phyloP scores from a whole-genome alignment of 23 tunicate genomes.

The Pegea sp. region DNA sequence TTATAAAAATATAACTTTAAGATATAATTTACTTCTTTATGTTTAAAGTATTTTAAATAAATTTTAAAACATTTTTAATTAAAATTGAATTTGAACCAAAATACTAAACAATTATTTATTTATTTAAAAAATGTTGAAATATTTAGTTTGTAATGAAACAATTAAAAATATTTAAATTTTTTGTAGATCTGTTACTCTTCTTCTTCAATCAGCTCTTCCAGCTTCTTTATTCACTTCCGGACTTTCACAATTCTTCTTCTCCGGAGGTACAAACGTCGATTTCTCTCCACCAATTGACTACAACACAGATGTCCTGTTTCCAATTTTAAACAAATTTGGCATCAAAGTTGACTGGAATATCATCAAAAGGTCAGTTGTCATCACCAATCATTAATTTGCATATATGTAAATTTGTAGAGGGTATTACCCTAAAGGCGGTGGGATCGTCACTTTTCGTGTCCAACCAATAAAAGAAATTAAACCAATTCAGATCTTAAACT shows the following conservation, averaged over 20 bases:
- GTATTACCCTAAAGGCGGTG: conserved; percentile 77
- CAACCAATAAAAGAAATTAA: conserved; percentile 36
- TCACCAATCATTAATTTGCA: not conserved
- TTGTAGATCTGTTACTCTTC: conserved; percentile 40
- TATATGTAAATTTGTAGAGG: conserved; percentile 12
- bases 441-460: conserved; percentile 38
- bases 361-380: conserved; percentile 11
- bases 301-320: conserved; percentile 41
- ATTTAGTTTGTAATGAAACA: too few relatives aligned
- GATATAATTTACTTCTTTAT: too few relatives aligned
- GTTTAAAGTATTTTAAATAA: too few relatives aligned
- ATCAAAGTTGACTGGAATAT: conserved; percentile 51
- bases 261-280: conserved; percentile 81
- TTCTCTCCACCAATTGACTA: conserved; percentile 80
- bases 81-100: too few relatives aligned
- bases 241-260: conserved; percentile 34
- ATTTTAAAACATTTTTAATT: too few relatives aligned
- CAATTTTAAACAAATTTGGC: conserved; percentile 52
- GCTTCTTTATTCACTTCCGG: conserved; percentile 59
- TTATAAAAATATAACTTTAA: too few relatives aligned
- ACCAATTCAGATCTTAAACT: conserved; percentile 45
- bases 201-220: conserved; percentile 70
- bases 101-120: too few relatives aligned
- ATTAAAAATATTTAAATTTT: not conserved
- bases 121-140: too few relatives aligned